Evolutionary conservation across 1,140 invertebrate species (phyloP).

Genomic region (Acyrthosiphon pisum): DNA sequence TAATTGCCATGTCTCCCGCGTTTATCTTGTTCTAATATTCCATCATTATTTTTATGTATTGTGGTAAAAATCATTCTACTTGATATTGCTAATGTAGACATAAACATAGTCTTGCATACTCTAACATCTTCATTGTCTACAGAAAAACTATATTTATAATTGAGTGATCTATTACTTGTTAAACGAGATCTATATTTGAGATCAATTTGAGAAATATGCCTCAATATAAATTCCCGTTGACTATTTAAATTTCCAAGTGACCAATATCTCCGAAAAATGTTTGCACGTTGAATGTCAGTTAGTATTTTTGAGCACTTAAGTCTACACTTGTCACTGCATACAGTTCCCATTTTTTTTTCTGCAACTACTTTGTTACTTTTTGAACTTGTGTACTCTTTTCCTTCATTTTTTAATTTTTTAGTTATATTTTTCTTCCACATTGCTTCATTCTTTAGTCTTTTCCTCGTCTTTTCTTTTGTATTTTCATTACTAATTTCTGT

Average conservation of each 20-base stretch:
- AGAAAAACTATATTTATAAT: too few relatives aligned
- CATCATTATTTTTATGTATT: too few relatives aligned
- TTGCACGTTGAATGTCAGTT: neutral
- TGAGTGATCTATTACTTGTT: too few relatives aligned
- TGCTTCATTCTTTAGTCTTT: too few relatives aligned
- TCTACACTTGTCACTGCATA: neutral
- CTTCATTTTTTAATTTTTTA: too few relatives aligned
- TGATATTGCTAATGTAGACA: too few relatives aligned
- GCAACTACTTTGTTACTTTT: neutral
- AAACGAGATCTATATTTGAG: too few relatives aligned
- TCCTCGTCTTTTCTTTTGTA: neutral
- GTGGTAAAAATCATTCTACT: too few relatives aligned
- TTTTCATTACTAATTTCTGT: constrained; percentile 1
- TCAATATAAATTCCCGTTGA: neutral
- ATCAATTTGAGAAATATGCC: too few relatives aligned
- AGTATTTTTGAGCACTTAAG: neutral
- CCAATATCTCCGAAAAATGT: neutral
- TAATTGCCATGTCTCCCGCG: neutral
- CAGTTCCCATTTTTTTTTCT: constrained; percentile 12
- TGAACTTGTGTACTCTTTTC: neutral
- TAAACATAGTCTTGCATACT: too few relatives aligned
- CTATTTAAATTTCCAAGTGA: neutral
- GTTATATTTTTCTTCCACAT: too few relatives aligned
- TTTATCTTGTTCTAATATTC: neutral
- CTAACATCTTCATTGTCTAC: too few relatives aligned